Conservation (phyloP, 2,888 invertebrate species). For the Pandemis cinnamomeana region DNA sequence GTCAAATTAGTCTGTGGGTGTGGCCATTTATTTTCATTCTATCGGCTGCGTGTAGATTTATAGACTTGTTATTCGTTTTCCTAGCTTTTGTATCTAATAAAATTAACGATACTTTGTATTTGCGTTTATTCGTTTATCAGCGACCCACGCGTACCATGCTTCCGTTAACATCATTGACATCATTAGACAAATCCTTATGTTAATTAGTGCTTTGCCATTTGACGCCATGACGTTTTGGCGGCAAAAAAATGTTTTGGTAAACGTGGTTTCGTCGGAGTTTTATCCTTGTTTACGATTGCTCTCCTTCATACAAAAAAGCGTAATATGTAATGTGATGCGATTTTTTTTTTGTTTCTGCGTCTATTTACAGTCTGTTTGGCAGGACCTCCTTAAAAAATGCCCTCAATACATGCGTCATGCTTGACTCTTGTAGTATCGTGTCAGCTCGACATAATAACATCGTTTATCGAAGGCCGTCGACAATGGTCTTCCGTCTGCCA, state of each 20-base stretch:
- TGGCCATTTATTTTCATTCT: slow-evolving; percentile 1
- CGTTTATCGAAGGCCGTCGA: slow-evolving; percentile 31
- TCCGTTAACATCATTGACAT: slow-evolving; percentile 22
- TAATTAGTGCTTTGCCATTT: slow-evolving; percentile 17
- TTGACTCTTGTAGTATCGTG: neutral
- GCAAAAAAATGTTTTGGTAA: slow-evolving; percentile 9
- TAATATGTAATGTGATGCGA: neutral
- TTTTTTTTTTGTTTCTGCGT: neutral
- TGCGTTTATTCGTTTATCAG: neutral
- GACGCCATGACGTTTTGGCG: slow-evolving; percentile 6
- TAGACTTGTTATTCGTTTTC: slow-evolving; percentile 6
- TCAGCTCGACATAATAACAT: slow-evolving; percentile 18
- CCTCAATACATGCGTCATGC: slow-evolving; percentile 1
- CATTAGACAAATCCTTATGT: slow-evolving; percentile 23
- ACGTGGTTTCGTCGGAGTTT: neutral
- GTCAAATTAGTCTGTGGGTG: neutral
- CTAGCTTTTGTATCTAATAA: neutral
- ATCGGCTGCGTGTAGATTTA: neutral
- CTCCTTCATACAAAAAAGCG: neutral
- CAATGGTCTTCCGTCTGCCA: slow-evolving; percentile 41
- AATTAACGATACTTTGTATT: neutral
- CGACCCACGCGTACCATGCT: slow-evolving; percentile 9
- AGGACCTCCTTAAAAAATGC: neutral
- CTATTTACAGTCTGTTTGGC: neutral
- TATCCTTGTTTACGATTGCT: neutral